Evolutionary conservation across 2,888 invertebrate species (phyloP).

Genomic region (Candidula unifasciata): DNA sequence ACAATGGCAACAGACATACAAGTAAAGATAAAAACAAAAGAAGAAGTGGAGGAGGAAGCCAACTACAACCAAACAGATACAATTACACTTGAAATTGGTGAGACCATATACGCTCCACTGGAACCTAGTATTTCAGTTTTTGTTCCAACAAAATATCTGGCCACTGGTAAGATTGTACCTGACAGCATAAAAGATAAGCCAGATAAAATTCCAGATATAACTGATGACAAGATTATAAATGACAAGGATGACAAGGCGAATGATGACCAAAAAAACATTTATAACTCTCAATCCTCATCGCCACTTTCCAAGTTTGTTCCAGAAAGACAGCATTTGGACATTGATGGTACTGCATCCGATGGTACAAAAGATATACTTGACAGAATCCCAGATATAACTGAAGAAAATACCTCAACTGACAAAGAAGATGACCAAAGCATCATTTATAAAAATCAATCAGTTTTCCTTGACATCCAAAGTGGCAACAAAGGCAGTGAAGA

Average conservation of each 20-base stretch:
- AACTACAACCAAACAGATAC: not conserved
- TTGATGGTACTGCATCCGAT: not conserved
- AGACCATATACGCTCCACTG: slow-evolving; percentile 17
- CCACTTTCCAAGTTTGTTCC: not conserved
- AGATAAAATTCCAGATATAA: too few relatives aligned
- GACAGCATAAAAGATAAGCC: not conserved
- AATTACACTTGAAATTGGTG: slow-evolving; percentile 28
- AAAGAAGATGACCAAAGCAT: too few relatives aligned
- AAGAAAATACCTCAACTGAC: too few relatives aligned
- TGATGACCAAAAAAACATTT: too few relatives aligned
- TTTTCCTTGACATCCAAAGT: not conserved
- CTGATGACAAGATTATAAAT: too few relatives aligned
- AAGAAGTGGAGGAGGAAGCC: not conserved
- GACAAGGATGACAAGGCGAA: too few relatives aligned
- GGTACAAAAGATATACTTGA: not conserved
- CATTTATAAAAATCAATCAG: too few relatives aligned
- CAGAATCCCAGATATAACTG: too few relatives aligned
- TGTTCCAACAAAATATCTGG: not conserved
- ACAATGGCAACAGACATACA: not conserved
- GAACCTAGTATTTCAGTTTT: not conserved
- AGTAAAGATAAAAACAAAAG: not conserved
- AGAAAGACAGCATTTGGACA: not conserved
- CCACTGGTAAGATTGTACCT: not conserved
- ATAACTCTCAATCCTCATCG: too few relatives aligned
- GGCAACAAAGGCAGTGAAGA: not conserved